phyloP scores from a whole-genome alignment of 1,140 invertebrate genomes.

The Marisa cornuarietis region DNA sequence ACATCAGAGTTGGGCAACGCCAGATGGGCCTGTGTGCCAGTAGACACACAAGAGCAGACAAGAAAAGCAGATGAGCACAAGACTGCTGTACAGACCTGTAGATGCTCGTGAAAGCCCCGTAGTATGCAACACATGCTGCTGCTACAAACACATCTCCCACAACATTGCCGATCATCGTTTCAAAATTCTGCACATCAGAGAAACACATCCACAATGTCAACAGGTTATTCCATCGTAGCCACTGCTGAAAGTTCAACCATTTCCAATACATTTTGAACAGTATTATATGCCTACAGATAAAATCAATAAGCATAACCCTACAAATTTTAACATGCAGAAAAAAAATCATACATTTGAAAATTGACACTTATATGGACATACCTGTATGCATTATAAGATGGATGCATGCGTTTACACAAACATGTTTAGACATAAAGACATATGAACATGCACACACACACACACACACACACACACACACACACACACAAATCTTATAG shows the following conservation, averaged over 20 bases:
- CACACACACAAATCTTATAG: not conserved
- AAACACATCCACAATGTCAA: no score
- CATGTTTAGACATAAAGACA: not conserved
- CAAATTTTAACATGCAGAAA: not conserved
- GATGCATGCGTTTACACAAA: not conserved
- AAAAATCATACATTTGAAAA: not conserved
- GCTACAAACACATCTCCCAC: constrained; percentile 67
- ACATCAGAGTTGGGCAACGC: not conserved
- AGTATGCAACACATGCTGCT: constrained; percentile 67
- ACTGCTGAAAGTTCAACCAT: no score
- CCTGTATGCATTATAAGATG: not conserved
- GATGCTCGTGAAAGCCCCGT: constrained; percentile 64
- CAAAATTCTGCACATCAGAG: constrained; percentile 54
- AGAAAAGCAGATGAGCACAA: constrained; percentile 1
- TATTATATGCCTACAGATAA: no score
- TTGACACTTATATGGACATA: not conserved
- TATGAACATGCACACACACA: constrained; percentile 1
- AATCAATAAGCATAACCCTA: no score
- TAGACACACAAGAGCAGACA: not conserved
- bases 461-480: constrained; percentile 5
- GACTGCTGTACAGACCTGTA: constrained; percentile 55
- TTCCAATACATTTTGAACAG: no score
- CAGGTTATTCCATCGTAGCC: no score
- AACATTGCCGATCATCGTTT: constrained; percentile 62
- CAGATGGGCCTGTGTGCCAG: not conserved